These are phyloP conservation scores for Trypoxylon attenuatum DNA, from an alignment of 2,888 invertebrate genomes.

Conservation along the genomic window DNA sequence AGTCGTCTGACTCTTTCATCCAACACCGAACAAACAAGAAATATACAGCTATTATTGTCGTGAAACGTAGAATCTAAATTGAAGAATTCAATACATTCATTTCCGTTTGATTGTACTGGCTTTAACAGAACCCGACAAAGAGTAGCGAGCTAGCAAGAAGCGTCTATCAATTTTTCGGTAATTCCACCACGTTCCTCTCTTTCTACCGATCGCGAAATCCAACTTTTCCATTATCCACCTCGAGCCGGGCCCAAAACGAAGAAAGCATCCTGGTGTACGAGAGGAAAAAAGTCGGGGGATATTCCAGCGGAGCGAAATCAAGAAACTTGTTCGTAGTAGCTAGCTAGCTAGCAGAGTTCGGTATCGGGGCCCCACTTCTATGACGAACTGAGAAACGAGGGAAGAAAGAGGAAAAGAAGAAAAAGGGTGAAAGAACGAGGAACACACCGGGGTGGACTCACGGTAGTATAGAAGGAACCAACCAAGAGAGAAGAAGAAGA, in stretches of 20 bases:
- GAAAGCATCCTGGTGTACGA: not conserved
- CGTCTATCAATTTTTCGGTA: constrained; percentile 31
- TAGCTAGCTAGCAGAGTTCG: not conserved
- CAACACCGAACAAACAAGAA: too few species aligned
- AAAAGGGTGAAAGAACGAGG: constrained; percentile 22
- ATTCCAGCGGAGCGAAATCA: constrained; percentile 8
- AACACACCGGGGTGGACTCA: not conserved
- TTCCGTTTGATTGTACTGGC: constrained; percentile 3
- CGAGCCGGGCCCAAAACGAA: not conserved
- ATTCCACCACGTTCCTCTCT: constrained; percentile 1
- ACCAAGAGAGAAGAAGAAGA: not conserved
- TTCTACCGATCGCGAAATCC: constrained; percentile 24
- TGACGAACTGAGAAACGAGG: not conserved
- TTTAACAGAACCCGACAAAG: constrained; percentile 25
- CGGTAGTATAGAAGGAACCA: not conserved
- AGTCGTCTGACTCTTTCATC: too few species aligned
- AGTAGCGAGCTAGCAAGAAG: too few species aligned
- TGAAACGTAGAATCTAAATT: too few species aligned
- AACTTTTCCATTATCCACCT: constrained; percentile 49
- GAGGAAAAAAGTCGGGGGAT: not conserved
- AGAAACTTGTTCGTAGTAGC: not conserved
- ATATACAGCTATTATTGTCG: too few species aligned
- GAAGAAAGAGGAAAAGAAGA: constrained; percentile 6
- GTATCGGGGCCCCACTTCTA: not conserved
- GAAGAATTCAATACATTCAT: too few species aligned